These are phyloP conservation scores for Hoplostethus mediterraneus DNA, from an alignment of 2,797 vertebrate genomes.

Conservation along the genomic window DNA sequence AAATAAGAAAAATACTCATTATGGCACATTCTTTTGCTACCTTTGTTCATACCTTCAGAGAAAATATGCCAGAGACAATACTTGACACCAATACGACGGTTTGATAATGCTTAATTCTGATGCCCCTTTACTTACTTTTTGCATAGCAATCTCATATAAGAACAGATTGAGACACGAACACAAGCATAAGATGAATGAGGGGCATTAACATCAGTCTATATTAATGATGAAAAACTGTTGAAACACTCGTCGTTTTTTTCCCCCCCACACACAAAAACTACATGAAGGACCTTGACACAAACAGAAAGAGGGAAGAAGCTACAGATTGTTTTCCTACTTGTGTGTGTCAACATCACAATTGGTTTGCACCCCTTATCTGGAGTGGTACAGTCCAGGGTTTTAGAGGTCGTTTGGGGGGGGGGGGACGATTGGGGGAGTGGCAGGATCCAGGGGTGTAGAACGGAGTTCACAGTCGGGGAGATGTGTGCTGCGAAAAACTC, in stretches of 20 bases:
- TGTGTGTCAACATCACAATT: slow-evolving; percentile 21
- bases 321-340: slow-evolving; percentile 23
- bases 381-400: slow-evolving; percentile 21
- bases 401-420: background rate
- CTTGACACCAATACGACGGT: slow-evolving; percentile 28
- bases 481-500: slow-evolving; percentile 15
- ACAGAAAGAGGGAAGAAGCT: background rate
- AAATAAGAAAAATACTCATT: slow-evolving; percentile 30
- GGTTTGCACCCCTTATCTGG: slow-evolving; percentile 12
- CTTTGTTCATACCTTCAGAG: background rate
- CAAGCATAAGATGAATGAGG: background rate
- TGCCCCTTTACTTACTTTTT: slow-evolving; percentile 32
- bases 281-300: slow-evolving; percentile 1
- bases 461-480: background rate
- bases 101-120: slow-evolving; percentile 21
- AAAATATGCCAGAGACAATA: slow-evolving; percentile 28
- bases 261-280: slow-evolving; percentile 2
- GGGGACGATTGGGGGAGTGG: slow-evolving; percentile 3
- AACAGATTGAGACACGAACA: slow-evolving; percentile 22
- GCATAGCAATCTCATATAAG: slow-evolving; percentile 21
- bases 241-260: slow-evolving; percentile 13
- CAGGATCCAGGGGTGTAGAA: background rate
- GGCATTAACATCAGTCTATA: background rate
- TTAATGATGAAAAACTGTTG: slow-evolving; percentile 2
- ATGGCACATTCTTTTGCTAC: slow-evolving; percentile 27